phyloP scores from a whole-genome alignment of 2,113 vertebrate genomes.

The Mesocricetus auratus region DNA sequence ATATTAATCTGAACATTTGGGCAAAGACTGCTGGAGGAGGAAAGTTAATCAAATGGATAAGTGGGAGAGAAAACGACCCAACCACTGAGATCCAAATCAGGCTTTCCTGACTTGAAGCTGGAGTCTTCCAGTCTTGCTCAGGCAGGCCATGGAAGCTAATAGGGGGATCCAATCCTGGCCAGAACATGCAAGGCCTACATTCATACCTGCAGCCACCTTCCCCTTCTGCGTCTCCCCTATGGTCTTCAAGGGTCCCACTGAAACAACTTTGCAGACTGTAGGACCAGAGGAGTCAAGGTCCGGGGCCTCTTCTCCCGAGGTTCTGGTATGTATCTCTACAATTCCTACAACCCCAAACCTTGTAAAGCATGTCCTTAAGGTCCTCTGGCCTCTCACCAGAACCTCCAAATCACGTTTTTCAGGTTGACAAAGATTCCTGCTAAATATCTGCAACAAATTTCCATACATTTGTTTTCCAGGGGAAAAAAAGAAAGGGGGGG shows the following conservation, averaged over 20 bases:
- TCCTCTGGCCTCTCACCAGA: not conserved
- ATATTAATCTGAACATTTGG: not conserved
- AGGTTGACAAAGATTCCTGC: not conserved
- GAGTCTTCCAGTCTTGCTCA: not conserved
- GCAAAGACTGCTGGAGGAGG: not conserved
- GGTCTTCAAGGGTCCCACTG: not conserved
- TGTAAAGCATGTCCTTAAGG: not conserved
- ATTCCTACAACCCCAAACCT: not conserved
- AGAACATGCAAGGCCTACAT: not conserved
- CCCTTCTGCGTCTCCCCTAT: not conserved
- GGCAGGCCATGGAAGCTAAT: not conserved
- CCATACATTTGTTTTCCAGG: not conserved
- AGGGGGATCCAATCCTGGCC: not conserved
- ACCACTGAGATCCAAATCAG: not conserved
- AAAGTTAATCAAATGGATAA: not conserved
- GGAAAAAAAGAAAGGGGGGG: not conserved
- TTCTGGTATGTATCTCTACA: fast-evolving
- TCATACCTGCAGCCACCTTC: not conserved
- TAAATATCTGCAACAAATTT: not conserved
- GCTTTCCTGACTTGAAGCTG: not conserved
- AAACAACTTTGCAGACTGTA: not conserved
- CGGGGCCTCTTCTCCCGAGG: fast-evolving
- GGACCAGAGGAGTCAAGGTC: fast-evolving
- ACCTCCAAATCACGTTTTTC: conserved; percentile 34
- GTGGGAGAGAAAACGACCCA: not conserved